These are phyloP conservation scores for Heterocephalus glaber DNA, from an alignment of 2,113 vertebrate genomes.

Conservation along the genomic window DNA sequence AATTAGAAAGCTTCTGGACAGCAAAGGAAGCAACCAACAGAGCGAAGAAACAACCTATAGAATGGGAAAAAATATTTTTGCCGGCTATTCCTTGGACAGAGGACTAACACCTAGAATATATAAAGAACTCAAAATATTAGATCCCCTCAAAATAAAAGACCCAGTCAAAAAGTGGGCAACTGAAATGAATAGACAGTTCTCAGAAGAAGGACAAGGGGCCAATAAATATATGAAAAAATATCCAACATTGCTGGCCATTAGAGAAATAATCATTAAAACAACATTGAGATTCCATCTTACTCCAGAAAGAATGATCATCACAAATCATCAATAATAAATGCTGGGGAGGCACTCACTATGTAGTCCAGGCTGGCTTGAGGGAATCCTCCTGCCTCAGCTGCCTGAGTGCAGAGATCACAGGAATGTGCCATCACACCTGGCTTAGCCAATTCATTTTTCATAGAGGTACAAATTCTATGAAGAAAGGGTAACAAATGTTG, in stretches of 20 bases:
- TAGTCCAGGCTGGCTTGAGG: neutral
- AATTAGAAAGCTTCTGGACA: too few species aligned
- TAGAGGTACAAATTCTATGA: neutral
- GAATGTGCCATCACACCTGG: neutral
- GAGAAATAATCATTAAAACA: neutral
- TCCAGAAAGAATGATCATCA: neutral
- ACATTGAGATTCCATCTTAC: neutral
- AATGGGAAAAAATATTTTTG: too few species aligned
- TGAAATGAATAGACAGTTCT: neutral
- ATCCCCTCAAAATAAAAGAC: too few species aligned
- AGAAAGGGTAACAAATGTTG: neutral
- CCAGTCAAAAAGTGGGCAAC: too few species aligned
- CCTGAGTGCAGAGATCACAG: neutral
- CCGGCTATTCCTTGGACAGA: too few species aligned
- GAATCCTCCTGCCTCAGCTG: neutral
- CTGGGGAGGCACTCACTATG: neutral
- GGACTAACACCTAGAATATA: too few species aligned
- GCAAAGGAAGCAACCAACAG: too few species aligned
- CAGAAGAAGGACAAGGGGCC: neutral
- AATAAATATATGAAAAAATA: neutral
- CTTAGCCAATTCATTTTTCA: neutral
- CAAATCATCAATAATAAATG: neutral
- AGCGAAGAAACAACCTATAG: too few species aligned
- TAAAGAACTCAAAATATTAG: too few species aligned
- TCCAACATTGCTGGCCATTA: neutral